Conservation (phyloP, 2,888 invertebrate genomes). For the Acanthopleura granulata region DNA sequence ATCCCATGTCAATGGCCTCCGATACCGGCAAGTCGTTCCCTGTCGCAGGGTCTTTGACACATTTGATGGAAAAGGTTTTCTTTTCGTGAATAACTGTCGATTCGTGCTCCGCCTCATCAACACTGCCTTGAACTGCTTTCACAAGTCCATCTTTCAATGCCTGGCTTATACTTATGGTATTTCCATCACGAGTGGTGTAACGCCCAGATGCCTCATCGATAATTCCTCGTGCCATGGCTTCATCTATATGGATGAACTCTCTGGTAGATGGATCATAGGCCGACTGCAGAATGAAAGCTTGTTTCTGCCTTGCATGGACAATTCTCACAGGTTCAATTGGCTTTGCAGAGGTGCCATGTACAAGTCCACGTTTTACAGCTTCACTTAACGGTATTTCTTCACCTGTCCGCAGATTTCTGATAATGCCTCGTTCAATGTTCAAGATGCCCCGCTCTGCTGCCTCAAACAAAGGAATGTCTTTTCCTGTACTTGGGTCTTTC, state of each 20-base stretch:
- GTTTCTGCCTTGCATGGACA: conserved; percentile 21
- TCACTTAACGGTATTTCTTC: conserved; percentile 80
- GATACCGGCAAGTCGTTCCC: conserved; percentile 72
- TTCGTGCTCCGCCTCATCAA: conserved; percentile 19
- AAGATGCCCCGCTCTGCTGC: conserved; percentile 67
- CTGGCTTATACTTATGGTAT: conserved; percentile 35
- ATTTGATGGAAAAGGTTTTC: conserved; percentile 54
- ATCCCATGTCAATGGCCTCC: conserved; percentile 67
- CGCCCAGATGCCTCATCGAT: conserved; percentile 74
- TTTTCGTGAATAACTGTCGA: conserved; percentile 32
- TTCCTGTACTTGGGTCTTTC: conserved; percentile 43
- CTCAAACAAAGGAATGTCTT: conserved; percentile 49
- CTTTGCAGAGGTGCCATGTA: conserved; percentile 32
- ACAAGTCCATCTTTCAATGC: conserved; percentile 42
- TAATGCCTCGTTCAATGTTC: conserved; percentile 26
- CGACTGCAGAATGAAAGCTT: conserved; percentile 34
- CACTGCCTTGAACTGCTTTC: conserved; percentile 33
- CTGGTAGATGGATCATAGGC: conserved; percentile 80
- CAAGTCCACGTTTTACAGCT: conserved; percentile 74
- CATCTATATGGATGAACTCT: conserved; percentile 80
- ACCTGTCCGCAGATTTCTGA: conserved; percentile 36
- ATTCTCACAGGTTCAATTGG: conserved; percentile 10
- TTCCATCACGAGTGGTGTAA: conserved; percentile 41
- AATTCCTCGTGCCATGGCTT: conserved; percentile 77
- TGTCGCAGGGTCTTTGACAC: conserved; percentile 82